Base-by-base conservation (phyloP, 2,113 vertebrate genomes). In the Pterocles orientalis region DNA sequence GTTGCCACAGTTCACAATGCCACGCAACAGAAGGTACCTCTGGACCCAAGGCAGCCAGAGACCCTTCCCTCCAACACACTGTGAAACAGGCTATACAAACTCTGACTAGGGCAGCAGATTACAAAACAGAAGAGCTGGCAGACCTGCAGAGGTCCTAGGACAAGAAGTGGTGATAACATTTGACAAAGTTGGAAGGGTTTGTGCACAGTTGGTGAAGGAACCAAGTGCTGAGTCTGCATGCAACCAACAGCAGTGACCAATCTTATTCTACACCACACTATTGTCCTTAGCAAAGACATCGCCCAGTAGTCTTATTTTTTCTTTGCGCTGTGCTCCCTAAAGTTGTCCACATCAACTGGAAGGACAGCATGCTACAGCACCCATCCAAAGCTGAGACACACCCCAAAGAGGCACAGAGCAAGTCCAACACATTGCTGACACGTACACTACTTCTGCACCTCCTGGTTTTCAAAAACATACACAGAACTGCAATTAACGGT, bases 51-150 rank as follows among this genome's bases (percentile, higher is more conserved):
- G 84, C 77, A 69, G 43, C 20, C 50, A 10, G 0, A 1, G 57
- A 36, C 12, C 15, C 25, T 43, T 58, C 41, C 12, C 36, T 88
- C 45, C 54, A 0, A 0, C 0, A 3, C 6, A 0, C 1, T 31
- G 21, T 3, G n/a, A 36, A 34, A 43, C 5, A 14, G 20, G 54
- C 66, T 33, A 69, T 2, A 34, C 17, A 14, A 41, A 48, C 23
- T 53, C 73, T 31, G 45, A 1, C 24, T 3, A 54, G 11, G 41
- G 29, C 58, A 36, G 69, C 41, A 58, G 53, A 12, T 24, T 25
- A 31, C 36, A 41, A 18, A 47, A 31, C 31, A 28, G 53, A 34
- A 81, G 16, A 77, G 48, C n/a, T 72, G 34, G 29, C 39, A 2
- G 24, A 33, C 18, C 69, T 25, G 25, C 45, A 57, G 36, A 82